Conservation (phyloP, 2,888 invertebrate genomes). For the Alentia gelatinosa region DNA sequence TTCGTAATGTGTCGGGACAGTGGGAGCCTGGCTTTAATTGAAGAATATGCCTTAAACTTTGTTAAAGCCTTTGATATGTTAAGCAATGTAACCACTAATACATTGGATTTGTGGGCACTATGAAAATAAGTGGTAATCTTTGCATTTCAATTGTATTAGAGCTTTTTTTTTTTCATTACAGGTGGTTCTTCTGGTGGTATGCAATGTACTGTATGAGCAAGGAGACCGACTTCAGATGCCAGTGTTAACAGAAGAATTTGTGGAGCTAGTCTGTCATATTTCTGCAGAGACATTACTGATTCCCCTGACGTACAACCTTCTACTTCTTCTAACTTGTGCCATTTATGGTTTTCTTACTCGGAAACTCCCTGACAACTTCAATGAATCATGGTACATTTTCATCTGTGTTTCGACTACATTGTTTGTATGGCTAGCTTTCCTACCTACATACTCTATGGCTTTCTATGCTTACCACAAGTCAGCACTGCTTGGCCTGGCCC, state of each 20-base stretch:
- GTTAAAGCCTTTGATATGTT: too few species aligned
- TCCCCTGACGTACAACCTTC: slow-evolving; percentile 39
- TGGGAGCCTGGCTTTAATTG: too few species aligned
- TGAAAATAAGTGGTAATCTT: too few species aligned
- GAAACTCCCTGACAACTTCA: slow-evolving; percentile 52
- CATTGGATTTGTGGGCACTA: too few species aligned
- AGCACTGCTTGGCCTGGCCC: neutral
- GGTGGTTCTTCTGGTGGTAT: neutral
- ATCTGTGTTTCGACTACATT: neutral
- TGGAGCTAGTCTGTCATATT: neutral
- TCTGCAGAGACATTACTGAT: neutral
- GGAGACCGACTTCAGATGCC: slow-evolving; percentile 41
- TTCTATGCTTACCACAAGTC: slow-evolving; percentile 42
- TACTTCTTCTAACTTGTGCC: neutral
- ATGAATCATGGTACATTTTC: slow-evolving; percentile 48
- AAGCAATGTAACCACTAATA: too few species aligned
- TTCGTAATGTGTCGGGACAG: too few species aligned
- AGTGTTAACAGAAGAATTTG: slow-evolving; percentile 17
- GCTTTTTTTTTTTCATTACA: too few species aligned
- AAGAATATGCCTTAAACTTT: too few species aligned
- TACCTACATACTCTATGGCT: slow-evolving; percentile 48
- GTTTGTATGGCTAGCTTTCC: slow-evolving; percentile 31
- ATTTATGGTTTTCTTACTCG: slow-evolving; percentile 41
- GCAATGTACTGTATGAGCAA: neutral
- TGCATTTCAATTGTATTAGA: too few species aligned